These are phyloP conservation scores for Drosophila kikkawai DNA, from an alignment of 1,140 invertebrate genomes.

Conservation along the genomic window DNA sequence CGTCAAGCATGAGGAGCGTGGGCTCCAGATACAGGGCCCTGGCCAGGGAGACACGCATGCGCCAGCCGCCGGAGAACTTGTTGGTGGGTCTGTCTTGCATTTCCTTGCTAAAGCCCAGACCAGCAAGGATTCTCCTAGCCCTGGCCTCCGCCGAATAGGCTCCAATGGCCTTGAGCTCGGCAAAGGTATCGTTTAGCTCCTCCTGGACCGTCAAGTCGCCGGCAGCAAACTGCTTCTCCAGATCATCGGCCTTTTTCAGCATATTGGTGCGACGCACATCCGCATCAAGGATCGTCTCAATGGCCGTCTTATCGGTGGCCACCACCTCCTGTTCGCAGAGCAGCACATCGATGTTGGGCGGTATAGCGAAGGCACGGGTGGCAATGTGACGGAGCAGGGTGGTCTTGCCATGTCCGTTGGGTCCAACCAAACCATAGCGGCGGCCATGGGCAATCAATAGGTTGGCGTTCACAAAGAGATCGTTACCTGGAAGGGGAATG, in stretches of 20 bases:
- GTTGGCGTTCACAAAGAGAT: conserved; percentile 98
- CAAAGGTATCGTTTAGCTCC: conserved; percentile 96
- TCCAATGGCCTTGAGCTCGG: conserved; percentile 97
- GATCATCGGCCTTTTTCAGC: conserved; percentile 92
- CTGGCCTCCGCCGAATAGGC: conserved; percentile 98
- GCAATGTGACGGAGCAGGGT: conserved; percentile 97
- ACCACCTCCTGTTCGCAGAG: conserved; percentile 99
- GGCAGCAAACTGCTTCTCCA: conserved; percentile 89
- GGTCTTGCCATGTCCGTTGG: conserved; percentile 99
- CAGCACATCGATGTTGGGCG: conserved; percentile 98
- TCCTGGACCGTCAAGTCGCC: conserved; percentile 90
- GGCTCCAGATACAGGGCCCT: conserved; percentile 96
- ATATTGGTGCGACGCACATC: conserved; percentile 95
- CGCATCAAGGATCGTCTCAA: conserved; percentile 96
- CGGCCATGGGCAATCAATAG: conserved; percentile 96
- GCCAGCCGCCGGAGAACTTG: conserved; percentile 99
- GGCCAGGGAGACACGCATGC: conserved; percentile 98
- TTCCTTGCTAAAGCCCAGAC: conserved; percentile 96
- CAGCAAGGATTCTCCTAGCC: conserved; percentile 97
- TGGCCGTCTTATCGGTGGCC: conserved; percentile 95
- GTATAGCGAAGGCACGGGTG: conserved; percentile 95
- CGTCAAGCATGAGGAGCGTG: conserved; percentile 97
- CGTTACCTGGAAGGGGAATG: conserved; percentile 89
- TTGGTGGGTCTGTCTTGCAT: conserved; percentile 98
- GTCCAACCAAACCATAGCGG: conserved; percentile 98